Percentiles rank a stretch among this genome's conserved stretches.
phyloP scores from a whole-genome alignment of 2,797 vertebrate genomes.

The Oreochromis grahami region DNA sequence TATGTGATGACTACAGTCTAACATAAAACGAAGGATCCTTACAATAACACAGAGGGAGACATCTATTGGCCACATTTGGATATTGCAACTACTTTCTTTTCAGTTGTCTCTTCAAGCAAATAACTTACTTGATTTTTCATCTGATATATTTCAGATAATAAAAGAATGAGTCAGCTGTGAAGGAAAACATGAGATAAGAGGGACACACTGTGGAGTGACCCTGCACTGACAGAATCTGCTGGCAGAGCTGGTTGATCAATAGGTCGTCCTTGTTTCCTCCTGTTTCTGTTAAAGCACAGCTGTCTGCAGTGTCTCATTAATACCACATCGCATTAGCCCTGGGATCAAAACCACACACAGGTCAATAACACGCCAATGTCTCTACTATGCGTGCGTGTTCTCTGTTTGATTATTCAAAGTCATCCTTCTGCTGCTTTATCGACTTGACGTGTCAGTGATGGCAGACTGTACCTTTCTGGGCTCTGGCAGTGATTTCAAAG shows the following conservation, averaged over 20 bases:
- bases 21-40: background rate
- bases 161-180: slow-evolving; percentile 1
- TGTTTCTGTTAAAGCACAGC: slow-evolving; percentile 36
- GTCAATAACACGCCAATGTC: slow-evolving; percentile 40
- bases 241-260: slow-evolving; percentile 50
- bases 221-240: slow-evolving; percentile 18
- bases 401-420: slow-evolving; percentile 5
- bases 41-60: slow-evolving; percentile 35
- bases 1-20: background rate
- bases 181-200: slow-evolving; percentile 1
- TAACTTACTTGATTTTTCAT: slow-evolving; percentile 16
- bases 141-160: slow-evolving; percentile 10
- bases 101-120: background rate
- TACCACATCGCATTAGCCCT: slow-evolving; percentile 48
- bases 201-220: slow-evolving; percentile 1
- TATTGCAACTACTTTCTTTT: slow-evolving; percentile 25
- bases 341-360: slow-evolving; percentile 31
- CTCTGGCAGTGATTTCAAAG: slow-evolving; percentile 94
- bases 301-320: slow-evolving; percentile 46
- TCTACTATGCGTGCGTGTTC: background rate
- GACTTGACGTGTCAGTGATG: background rate
- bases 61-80: slow-evolving; percentile 39
- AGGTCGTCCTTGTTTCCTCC: slow-evolving; percentile 54
- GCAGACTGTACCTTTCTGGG: slow-evolving; percentile 87
- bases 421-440: slow-evolving; percentile 14